Conservation (phyloP, 64 coral and sea anemone genomes). For the Montipora sp. region DNA sequence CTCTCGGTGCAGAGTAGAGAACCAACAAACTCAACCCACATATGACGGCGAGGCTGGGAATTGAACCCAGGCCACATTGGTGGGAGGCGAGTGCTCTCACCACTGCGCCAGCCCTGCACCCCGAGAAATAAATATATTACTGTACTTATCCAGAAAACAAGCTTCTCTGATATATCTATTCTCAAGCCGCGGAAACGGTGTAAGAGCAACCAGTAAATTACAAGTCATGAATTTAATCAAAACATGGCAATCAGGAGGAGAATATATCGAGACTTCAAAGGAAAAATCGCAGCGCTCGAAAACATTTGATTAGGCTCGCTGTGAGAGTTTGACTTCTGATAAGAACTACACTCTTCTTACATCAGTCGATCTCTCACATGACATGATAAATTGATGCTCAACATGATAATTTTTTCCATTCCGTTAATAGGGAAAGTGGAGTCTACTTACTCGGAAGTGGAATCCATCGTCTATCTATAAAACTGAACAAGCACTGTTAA, state of each 20-base stretch:
- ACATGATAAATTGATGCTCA: neutral
- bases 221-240: conserved; percentile 28
- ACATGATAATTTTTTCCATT: neutral
- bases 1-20: too few species aligned
- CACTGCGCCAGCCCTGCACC: too few species aligned
- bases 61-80: too few species aligned
- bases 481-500: conserved; percentile 35
- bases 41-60: too few species aligned
- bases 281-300: neutral
- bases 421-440: conserved; percentile 16
- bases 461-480: neutral
- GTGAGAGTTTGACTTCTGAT: neutral
- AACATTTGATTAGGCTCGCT: neutral
- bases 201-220: conserved; percentile 20
- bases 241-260: neutral
- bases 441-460: conserved; percentile 59
- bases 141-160: too few species aligned
- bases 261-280: neutral
- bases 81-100: too few species aligned
- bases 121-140: too few species aligned
- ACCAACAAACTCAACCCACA: too few species aligned
- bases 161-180: conserved; percentile 46
- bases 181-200: conserved; percentile 16
- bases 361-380: neutral
- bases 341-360: neutral